A percentile compares a stretch with the other conserved stretches of the same genome.
Evolutionary conservation across 2,113 vertebrate genomes (phyloP).

Genomic region (Phoxinus phoxinus): DNA sequence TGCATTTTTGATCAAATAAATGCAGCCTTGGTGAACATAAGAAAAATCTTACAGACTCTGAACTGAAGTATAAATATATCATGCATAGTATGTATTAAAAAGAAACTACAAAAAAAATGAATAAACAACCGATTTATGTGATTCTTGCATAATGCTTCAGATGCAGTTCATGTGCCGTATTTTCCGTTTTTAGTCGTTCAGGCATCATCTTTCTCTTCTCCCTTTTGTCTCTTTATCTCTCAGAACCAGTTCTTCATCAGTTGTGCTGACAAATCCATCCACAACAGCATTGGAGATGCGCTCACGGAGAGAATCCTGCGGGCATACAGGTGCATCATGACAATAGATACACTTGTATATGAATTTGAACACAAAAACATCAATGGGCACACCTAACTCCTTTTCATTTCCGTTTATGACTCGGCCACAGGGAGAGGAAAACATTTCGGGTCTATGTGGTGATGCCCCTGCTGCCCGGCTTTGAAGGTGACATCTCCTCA

Average conservation of each 20-base stretch:
- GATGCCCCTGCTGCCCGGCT: slow-evolving; percentile 58
- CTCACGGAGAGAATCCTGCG: slow-evolving; percentile 52
- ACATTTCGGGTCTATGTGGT: slow-evolving; percentile 59
- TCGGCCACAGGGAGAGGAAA: slow-evolving; percentile 54
- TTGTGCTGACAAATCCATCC: slow-evolving; percentile 53
- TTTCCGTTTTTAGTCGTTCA: neutral
- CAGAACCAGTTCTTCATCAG: slow-evolving; percentile 64
- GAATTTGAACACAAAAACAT: slow-evolving; percentile 16
- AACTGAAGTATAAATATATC: neutral
- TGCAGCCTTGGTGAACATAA: neutral
- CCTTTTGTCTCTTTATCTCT: neutral
- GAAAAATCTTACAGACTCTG: neutral
- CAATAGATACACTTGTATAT: slow-evolving; percentile 1
- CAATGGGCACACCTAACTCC: neutral
- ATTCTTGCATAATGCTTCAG: neutral
- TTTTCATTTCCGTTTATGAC: slow-evolving; percentile 6
- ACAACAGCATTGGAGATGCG: slow-evolving; percentile 55
- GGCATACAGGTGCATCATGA: slow-evolving; percentile 55
- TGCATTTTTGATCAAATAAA: too few species aligned
- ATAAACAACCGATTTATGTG: neutral
- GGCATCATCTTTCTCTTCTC: neutral
- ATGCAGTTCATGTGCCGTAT: neutral
- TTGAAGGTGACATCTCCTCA: slow-evolving; percentile 70
- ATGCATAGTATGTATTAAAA: neutral
- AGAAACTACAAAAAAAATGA: neutral